These are phyloP conservation scores for Callospermophilus lateralis DNA, from an alignment of 2,113 vertebrate species.

Conservation along the genomic window DNA sequence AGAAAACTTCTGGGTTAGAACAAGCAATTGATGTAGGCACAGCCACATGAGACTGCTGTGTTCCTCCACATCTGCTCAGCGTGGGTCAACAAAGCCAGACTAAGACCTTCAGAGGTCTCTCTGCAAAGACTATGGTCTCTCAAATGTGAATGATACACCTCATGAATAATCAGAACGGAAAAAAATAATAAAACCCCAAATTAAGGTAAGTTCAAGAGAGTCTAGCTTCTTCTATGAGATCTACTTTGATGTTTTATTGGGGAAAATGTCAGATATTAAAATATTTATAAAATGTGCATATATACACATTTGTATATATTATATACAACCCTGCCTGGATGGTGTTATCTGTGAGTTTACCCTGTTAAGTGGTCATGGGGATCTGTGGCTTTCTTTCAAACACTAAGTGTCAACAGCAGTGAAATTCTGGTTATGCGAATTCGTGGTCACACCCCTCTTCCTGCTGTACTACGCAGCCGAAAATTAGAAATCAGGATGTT, in stretches of 20 bases:
- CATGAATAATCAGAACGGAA: neutral
- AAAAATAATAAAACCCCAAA: conserved; percentile 32
- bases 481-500: neutral
- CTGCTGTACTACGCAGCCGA: neutral
- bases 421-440: neutral
- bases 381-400: neutral
- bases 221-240: neutral
- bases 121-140: neutral
- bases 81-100: neutral
- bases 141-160: neutral
- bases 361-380: neutral
- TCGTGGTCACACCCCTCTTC: neutral
- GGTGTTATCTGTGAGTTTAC: neutral
- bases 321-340: neutral
- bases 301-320: no score
- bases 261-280: neutral
- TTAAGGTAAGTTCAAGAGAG: conserved; percentile 18
- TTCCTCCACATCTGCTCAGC: neutral
- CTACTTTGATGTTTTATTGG: neutral
- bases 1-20: conserved; percentile 34
- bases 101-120: neutral
- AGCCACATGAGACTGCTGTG: neutral
- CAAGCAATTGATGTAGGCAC: neutral
- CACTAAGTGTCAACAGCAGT: neutral
- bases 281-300: neutral